Percentiles rank a stretch among this genome's conserved stretches.
Evolutionary conservation across 2,113 vertebrate species (phyloP).

Genomic region (Neofelis nebulosa): DNA sequence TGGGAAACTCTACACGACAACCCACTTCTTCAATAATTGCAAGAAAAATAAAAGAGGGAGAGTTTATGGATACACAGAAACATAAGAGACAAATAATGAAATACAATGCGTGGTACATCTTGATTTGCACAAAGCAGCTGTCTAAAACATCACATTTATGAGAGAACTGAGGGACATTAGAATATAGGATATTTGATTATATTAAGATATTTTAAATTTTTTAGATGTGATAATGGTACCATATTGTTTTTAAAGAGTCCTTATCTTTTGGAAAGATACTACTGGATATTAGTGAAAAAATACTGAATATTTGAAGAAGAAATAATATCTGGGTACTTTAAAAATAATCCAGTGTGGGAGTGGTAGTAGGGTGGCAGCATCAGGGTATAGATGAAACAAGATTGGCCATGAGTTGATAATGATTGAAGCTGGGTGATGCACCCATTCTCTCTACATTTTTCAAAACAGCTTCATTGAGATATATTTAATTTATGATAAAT

Average conservation of each 20-base stretch:
- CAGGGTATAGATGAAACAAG: not conserved
- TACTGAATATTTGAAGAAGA: not conserved
- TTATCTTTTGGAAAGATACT: not conserved
- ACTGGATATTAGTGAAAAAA: not conserved
- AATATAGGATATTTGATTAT: not conserved
- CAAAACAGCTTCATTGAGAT: not conserved
- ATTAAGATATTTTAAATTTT: not conserved
- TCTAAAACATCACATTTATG: not conserved
- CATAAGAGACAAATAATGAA: not conserved
- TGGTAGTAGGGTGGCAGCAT: no score
- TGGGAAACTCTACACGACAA: not conserved
- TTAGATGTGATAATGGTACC: not conserved
- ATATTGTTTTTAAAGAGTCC: not conserved
- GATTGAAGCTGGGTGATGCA: not conserved
- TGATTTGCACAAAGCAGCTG: conserved; percentile 7
- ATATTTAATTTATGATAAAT: not conserved
- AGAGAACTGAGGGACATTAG: not conserved
- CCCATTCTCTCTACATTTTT: not conserved
- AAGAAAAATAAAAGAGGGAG: conserved; percentile 5
- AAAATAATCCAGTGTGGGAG: not conserved
- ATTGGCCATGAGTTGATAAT: not conserved
- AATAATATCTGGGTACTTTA: not conserved
- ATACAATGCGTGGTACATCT: not conserved
- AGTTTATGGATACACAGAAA: not conserved
- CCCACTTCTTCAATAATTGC: not conserved